A percentile compares a stretch with the other conserved stretches of the same genome.
Evolutionary conservation across 2,797 vertebrate species (phyloP).

Genomic region (Thunnus albacares): DNA sequence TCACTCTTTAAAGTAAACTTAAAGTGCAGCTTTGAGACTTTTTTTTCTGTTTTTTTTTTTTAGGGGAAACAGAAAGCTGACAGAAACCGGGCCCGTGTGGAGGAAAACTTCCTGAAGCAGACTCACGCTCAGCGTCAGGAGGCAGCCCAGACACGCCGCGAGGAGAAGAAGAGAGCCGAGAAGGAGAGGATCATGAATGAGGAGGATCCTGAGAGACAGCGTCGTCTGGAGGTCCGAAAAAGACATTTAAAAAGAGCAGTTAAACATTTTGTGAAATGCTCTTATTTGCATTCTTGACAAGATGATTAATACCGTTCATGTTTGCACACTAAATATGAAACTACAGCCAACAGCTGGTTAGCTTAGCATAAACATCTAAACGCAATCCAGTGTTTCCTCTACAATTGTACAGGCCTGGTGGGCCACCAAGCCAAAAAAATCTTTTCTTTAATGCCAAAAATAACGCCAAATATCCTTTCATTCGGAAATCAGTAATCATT

Average conservation of each 20-base stretch:
- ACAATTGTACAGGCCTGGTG: too few species aligned
- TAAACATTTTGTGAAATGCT: background rate
- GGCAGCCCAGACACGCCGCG: constrained; percentile 95
- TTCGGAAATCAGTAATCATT: too few species aligned
- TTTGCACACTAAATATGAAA: background rate
- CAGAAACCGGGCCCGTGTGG: constrained; percentile 95
- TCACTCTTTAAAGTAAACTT: background rate
- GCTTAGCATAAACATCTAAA: too few species aligned
- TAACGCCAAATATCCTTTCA: too few species aligned
- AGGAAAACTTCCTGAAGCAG: constrained; percentile 99
- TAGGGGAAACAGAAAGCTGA: constrained; percentile 98
- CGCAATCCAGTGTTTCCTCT: too few species aligned
- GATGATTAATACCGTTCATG: too few species aligned
- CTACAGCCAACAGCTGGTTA: too few species aligned
- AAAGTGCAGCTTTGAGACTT: background rate
- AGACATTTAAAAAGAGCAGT: background rate
- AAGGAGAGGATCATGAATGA: constrained; percentile 99
- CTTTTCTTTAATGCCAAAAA: too few species aligned
- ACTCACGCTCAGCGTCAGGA: constrained; percentile 98
- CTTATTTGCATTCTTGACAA: background rate
- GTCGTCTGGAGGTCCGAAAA: constrained; percentile 92
- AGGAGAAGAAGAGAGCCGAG: constrained; percentile 98
- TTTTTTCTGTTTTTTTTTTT: background rate
- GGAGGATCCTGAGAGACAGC: constrained; percentile 97
- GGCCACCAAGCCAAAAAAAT: too few species aligned